Evolutionary conservation across 2,888 invertebrate genomes (phyloP).

Genomic region (Conomelus anceps): DNA sequence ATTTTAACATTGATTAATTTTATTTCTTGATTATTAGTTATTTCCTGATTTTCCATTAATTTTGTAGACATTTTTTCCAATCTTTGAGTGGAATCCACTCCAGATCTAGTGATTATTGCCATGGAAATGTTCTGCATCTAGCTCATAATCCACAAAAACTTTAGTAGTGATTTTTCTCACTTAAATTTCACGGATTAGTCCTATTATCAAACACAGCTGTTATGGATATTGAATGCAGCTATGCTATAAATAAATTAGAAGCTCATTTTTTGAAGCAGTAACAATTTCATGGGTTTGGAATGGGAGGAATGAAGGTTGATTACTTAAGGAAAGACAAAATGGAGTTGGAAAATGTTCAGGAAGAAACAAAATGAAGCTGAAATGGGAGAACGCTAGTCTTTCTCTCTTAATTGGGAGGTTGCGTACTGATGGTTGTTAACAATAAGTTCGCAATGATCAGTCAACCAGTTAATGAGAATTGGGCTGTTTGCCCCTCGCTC

Average conservation of each 20-base stretch:
- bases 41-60: no score
- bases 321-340: neutral
- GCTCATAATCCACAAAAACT: no score
- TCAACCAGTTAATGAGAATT: slow-evolving; percentile 12
- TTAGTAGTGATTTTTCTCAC: no score
- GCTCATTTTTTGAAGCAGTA: neutral
- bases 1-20: no score
- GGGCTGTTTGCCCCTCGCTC: slow-evolving; percentile 2
- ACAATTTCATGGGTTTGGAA: neutral
- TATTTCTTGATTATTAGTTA: no score
- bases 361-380: neutral
- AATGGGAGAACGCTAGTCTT: neutral
- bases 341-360: neutral
- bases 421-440: neutral
- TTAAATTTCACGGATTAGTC: no score
- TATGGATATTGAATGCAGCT: no score
- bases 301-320: neutral
- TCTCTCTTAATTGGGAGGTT: neutral
- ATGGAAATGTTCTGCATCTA: no score
- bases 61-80: no score
- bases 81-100: no score
- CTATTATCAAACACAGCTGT: no score
- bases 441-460: slow-evolving; percentile 12
- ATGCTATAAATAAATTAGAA: neutral
- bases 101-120: no score